These are phyloP conservation scores for Athene noctua DNA, from an alignment of 2,113 vertebrate species.

Conservation along the genomic window DNA sequence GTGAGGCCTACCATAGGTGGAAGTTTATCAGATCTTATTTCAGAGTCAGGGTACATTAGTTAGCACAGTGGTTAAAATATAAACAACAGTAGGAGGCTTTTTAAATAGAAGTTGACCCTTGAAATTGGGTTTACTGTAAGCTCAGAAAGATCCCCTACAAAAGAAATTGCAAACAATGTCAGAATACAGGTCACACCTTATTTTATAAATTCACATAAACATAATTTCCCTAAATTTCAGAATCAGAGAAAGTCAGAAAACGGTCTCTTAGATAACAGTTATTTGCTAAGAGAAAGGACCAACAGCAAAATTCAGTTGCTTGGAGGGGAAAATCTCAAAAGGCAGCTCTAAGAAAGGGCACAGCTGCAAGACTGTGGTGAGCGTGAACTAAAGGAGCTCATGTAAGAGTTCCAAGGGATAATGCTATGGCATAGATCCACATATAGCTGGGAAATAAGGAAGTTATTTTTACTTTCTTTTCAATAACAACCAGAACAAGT, in stretches of 20 bases:
- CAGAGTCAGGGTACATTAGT: constrained; percentile 41
- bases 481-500: neutral
- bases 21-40: constrained; percentile 61
- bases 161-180: neutral
- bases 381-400: neutral
- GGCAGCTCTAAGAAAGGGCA: neutral
- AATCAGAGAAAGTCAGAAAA: neutral
- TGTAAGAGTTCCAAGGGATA: neutral
- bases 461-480: neutral
- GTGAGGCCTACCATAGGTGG: neutral
- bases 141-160: neutral
- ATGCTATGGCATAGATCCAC: neutral
- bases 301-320: neutral
- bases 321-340: neutral
- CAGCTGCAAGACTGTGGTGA: neutral
- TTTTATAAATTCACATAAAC: neutral
- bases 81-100: constrained; percentile 42
- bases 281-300: neutral
- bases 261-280: neutral
- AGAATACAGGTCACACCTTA: neutral
- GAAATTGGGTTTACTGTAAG: constrained; percentile 55
- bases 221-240: neutral
- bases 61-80: constrained; percentile 68
- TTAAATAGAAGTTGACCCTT: constrained; percentile 66
- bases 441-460: neutral